Percentiles rank a stretch among this genome's conserved stretches.
phyloP scores from a whole-genome alignment of 1,140 invertebrate genomes.

The Drosophila parvula region DNA sequence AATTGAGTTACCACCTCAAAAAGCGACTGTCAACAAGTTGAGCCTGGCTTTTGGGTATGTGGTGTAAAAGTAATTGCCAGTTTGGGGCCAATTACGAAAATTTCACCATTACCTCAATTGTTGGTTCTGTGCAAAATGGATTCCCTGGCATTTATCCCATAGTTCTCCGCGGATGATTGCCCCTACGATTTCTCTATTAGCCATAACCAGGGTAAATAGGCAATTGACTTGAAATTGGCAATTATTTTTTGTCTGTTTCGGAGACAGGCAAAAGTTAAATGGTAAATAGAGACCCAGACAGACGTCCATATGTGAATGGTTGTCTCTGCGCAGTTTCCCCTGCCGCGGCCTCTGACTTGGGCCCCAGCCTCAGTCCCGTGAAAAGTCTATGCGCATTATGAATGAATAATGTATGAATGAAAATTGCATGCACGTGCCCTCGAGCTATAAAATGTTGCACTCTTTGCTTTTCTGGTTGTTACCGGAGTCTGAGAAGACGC shows the following conservation, averaged over 20 bases:
- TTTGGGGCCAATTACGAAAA: constrained; percentile 58
- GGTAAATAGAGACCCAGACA: constrained; percentile 46
- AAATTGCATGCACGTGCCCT: constrained; percentile 83
- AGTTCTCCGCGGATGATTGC: constrained; percentile 51
- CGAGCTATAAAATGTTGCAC: constrained; percentile 80
- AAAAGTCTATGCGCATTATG: constrained; percentile 72
- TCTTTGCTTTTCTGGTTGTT: constrained; percentile 34
- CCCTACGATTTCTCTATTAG: constrained; percentile 78
- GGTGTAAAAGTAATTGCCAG: constrained; percentile 52
- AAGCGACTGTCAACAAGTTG: constrained; percentile 75
- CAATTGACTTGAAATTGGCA: constrained; percentile 82
- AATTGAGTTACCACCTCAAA: constrained; percentile 79
- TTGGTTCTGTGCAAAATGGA: constrained; percentile 70
- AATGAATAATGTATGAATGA: constrained; percentile 84
- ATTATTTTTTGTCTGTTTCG: constrained; percentile 68
- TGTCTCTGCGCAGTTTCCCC: constrained; percentile 31
- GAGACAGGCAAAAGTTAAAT: constrained; percentile 58
- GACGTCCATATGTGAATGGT: constrained; percentile 68
- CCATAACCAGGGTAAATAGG: constrained; percentile 80
- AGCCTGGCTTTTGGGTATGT: constrained; percentile 12
- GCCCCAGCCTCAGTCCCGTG: constrained; percentile 14
- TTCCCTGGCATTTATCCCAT: constrained; percentile 40
- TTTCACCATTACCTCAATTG: constrained; percentile 76
- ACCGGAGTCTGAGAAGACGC: constrained; percentile 1
- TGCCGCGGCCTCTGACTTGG: neutral